These are phyloP conservation scores for Hypotaenidia okinawae DNA, from an alignment of 2,797 vertebrate genomes.

Conservation along the genomic window DNA sequence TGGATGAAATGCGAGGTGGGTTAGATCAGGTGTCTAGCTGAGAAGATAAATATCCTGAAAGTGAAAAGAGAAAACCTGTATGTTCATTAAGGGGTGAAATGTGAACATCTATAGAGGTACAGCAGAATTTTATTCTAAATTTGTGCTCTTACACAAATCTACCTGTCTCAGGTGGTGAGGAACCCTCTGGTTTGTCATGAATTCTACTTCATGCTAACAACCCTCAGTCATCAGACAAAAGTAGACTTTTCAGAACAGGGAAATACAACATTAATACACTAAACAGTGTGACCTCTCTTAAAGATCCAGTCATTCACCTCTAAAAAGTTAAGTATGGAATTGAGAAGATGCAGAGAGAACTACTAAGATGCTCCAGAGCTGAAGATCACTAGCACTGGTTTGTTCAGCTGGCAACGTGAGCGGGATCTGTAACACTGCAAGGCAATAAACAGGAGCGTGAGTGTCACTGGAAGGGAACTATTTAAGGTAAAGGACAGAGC, in stretches of 20 bases:
- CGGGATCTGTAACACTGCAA: background rate
- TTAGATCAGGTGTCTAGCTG: background rate
- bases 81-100: background rate
- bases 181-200: background rate
- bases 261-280: background rate
- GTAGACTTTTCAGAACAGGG: background rate
- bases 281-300: background rate
- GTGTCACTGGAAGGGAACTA: background rate
- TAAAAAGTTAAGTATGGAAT: background rate
- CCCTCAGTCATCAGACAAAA: background rate
- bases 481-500: background rate
- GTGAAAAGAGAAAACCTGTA: background rate
- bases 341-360: background rate
- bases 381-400: background rate
- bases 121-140: background rate
- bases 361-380: background rate
- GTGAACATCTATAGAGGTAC: background rate
- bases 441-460: background rate
- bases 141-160: background rate
- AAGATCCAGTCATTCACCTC: background rate
- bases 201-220: background rate
- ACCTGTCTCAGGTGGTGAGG: background rate
- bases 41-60: background rate
- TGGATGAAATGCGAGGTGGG: background rate
- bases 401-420: background rate